These are phyloP conservation scores for Enteromius argenteus DNA, from an alignment of 2,797 vertebrate species.

Conservation along the genomic window DNA sequence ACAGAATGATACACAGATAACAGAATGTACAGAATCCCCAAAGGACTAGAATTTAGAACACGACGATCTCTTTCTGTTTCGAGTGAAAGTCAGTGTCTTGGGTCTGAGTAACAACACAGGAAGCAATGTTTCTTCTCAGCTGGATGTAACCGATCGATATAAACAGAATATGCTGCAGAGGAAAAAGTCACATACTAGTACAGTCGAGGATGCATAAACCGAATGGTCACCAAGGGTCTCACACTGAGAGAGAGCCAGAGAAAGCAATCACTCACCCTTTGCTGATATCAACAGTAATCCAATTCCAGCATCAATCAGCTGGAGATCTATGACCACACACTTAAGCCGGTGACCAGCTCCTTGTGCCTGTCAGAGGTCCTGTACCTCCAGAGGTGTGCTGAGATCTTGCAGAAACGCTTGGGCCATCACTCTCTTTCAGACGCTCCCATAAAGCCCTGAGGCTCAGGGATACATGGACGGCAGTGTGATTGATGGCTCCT, in stretches of 20 bases:
- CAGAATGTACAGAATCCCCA: not conserved
- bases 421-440: slow-evolving; percentile 69
- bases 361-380: slow-evolving; percentile 36
- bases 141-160: slow-evolving; percentile 42
- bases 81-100: slow-evolving; percentile 29
- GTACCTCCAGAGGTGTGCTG: slow-evolving; percentile 47
- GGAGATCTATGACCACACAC: slow-evolving; percentile 28
- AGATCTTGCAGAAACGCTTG: slow-evolving; percentile 55
- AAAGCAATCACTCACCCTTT: slow-evolving; percentile 29
- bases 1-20: slow-evolving; percentile 14
- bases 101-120: slow-evolving; percentile 33
- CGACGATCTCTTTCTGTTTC: slow-evolving; percentile 8
- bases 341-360: not conserved
- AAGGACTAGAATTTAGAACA: slow-evolving; percentile 24
- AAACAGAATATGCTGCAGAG: slow-evolving; percentile 19
- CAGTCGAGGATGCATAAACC: slow-evolving; percentile 29
- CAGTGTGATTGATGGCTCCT: slow-evolving; percentile 73
- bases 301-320: slow-evolving; percentile 24
- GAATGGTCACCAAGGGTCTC: slow-evolving; percentile 35
- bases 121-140: slow-evolving; percentile 46
- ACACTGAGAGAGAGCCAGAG: slow-evolving; percentile 29
- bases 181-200: slow-evolving; percentile 27
- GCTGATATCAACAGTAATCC: slow-evolving; percentile 37
- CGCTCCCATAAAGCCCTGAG: slow-evolving; percentile 60
- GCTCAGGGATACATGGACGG: slow-evolving; percentile 58